Evolutionary conservation across 2,113 vertebrate species (phyloP), one percentile per base, ranked within the genome.

Genomic region (Aramus guarauna): DNA sequence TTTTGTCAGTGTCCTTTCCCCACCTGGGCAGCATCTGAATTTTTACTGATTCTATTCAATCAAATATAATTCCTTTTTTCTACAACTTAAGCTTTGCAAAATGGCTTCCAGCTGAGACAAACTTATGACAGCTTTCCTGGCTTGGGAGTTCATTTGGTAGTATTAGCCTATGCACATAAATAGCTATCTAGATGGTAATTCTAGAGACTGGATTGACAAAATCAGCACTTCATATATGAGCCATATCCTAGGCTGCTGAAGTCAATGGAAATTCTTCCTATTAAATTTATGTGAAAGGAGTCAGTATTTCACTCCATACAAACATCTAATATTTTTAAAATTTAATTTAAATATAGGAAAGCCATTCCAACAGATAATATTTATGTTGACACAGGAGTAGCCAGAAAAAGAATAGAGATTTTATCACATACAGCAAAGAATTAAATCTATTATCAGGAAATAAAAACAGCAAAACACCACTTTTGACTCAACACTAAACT

Each of bases 101-200:
- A 47, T 43, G 5, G 5, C 22, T 71, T 72, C 23, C 43, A 43
- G 18, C 14, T 72, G 36, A 64, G 14, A 16, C 5, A 91, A 69
- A 48, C 2, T n/a, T 63, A 34, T 0, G 0, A 58, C 12, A 58
- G 9, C 47, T 71, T 67, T 86, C n/a, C 29, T 91, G n/a, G 10
- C 27, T 79, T 94, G 52, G 39, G 82, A 68, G 16, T 58, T 86
- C 9, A 55, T 86, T 86, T 80, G 26, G 9, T 43, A 66, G 16
- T 52, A 45, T 47, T 55, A 81, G 4, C 9, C 17, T 64, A 11
- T 45, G 34, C 16, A 56, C 26, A 36, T 24, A 27, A 68, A 67
- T 84, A 50, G 4, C 2, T 50, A 41, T 73, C 56, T 30, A 23
- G 30, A 37, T 0, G 5, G 45, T 43, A 73, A 39, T 41, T 87